Evolutionary conservation across 2,113 vertebrate species (phyloP), one percentile per base, ranked within the genome.

Genomic region (Microcebus murinus): DNA sequence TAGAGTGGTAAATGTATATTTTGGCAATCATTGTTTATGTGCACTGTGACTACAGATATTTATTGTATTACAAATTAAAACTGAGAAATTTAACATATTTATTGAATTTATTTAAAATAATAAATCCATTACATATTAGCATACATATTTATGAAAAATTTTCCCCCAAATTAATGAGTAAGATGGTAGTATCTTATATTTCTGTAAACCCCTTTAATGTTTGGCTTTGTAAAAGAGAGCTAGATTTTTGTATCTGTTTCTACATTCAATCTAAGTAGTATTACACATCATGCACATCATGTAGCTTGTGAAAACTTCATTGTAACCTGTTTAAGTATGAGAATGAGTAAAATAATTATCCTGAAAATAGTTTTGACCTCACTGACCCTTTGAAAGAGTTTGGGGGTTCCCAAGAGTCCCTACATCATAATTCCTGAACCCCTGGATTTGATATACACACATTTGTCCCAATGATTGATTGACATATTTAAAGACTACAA

Each of bases 61-160:
- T 91, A 61, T 29, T 11, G 74, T 59, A 61, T n/a, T 73, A 94
- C 25, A 95, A 94, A 67, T 76, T 85, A 63, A 85, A 82, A 31
- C 67, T 88, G 31, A 86, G 21, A 70, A 45, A 52, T 85, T 77
- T 48, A 3, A 77, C 90, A 90, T 34, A 25, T 79, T 80, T 34
- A 25, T 79, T 79, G 74, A 34, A 91, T 68, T 94, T 18, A 71
- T 77, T 89, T 9, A 39, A 91, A 65, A 92, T n/a, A 81, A 86
- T 39, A 79, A 74, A 61, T 65, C 77, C 25, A 45, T 87, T 95
- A 88, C 1, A 36, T 68, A 61, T 21, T 87, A 87, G 67, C 52
- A 73, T 92, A 36, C 31, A 63, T 92, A 29, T 70, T 63, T 82
- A 74, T 93, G 50, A 93, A 87, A 84, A 71, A 36, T 42, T 82